Conservation (phyloP, 2,797 vertebrate genomes). For the Micrastur ruficollis region DNA sequence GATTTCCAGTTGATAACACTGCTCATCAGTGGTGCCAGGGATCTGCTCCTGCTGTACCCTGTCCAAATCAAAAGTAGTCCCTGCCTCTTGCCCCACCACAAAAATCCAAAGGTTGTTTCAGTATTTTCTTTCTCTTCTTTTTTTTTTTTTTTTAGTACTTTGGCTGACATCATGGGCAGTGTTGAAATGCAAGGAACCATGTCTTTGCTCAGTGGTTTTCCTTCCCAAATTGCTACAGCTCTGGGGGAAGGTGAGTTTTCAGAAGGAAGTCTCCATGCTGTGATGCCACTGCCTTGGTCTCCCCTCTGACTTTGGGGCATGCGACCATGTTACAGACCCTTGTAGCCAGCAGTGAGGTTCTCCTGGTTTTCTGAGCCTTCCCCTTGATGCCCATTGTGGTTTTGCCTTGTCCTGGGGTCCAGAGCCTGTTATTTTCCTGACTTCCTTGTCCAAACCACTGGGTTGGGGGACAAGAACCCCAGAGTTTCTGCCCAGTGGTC, state of each 20-base stretch:
- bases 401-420: background rate
- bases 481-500: background rate
- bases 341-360: background rate
- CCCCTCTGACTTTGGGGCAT: background rate
- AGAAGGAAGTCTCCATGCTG: background rate
- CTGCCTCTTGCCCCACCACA: background rate
- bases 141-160: background rate
- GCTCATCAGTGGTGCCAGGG: background rate
- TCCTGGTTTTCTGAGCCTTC: background rate
- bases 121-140: background rate
- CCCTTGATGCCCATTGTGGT: background rate
- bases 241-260: background rate
- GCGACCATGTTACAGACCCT: accelerated
- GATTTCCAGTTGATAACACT: background rate
- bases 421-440: background rate
- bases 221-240: background rate
- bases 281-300: background rate
- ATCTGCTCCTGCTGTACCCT: background rate
- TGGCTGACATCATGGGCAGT: accelerated
- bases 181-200: background rate
- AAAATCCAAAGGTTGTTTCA: background rate
- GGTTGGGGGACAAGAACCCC: background rate
- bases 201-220: background rate
- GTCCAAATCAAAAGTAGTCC: background rate
- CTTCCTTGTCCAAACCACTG: background rate